These are phyloP conservation scores for Arothron firmamentum DNA, from an alignment of 2,113 vertebrate genomes.

Conservation along the genomic window DNA sequence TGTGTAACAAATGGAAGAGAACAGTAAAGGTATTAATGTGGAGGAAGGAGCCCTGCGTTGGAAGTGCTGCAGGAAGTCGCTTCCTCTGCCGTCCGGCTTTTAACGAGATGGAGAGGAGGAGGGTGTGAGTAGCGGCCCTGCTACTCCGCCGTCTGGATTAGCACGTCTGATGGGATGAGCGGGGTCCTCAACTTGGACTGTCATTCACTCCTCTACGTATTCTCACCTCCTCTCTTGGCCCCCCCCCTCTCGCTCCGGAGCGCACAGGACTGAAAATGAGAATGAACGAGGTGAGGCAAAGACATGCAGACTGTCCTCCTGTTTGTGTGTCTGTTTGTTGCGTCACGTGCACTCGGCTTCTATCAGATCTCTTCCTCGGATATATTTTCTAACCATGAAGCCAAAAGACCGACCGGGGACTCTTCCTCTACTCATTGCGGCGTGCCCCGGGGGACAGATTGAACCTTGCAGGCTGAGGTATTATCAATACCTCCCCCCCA, in stretches of 20 bases:
- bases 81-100: conserved; percentile 59
- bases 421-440: conserved; percentile 63
- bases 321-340: conserved; percentile 24
- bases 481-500: conserved; percentile 76
- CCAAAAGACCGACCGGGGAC: conserved; percentile 66
- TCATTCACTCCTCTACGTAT: conserved; percentile 38
- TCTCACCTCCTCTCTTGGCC: conserved; percentile 54
- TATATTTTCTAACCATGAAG: conserved; percentile 40
- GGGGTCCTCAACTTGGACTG: conserved; percentile 25
- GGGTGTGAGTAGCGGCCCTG: conserved; percentile 54
- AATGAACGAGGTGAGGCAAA: conserved; percentile 67
- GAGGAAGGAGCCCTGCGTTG: conserved; percentile 56
- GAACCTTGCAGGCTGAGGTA: conserved; percentile 71
- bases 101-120: conserved; percentile 66
- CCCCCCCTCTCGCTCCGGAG: conserved; percentile 43
- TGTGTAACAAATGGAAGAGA: conserved; percentile 63
- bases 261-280: conserved; percentile 56
- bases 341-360: conserved; percentile 40
- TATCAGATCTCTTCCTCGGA: conserved; percentile 48
- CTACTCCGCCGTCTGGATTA: conserved; percentile 54
- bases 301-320: conserved; percentile 28
- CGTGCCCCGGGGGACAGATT: conserved; percentile 71
- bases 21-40: conserved; percentile 63
- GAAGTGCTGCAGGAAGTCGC: conserved; percentile 62
- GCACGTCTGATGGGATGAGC: conserved; percentile 60